Evolutionary conservation across 2,797 vertebrate species (phyloP).

Genomic region (Ataeniobius toweri): DNA sequence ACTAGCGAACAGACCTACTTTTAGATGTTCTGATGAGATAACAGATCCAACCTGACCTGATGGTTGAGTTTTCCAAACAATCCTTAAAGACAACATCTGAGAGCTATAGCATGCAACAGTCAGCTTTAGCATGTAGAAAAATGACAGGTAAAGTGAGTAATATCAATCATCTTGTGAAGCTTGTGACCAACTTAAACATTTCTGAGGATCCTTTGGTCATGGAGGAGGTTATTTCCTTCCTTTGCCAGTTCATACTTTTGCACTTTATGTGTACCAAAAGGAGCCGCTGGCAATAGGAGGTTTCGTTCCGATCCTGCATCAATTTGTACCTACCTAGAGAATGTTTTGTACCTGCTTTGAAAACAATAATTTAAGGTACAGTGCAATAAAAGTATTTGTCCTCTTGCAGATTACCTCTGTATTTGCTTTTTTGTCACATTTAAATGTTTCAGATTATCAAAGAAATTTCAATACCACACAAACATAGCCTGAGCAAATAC

Average conservation of each 20-base stretch:
- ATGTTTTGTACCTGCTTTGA: not conserved
- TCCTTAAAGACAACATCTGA: conserved; percentile 3
- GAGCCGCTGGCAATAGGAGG: not conserved
- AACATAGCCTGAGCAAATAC: not conserved
- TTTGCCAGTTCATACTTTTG: not conserved
- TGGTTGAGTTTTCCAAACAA: conserved; percentile 16
- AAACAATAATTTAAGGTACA: not conserved
- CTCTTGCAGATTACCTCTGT: not conserved
- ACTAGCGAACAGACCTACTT: conserved; percentile 1
- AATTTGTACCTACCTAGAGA: not conserved
- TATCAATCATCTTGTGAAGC: not conserved
- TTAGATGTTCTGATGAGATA: conserved; percentile 10
- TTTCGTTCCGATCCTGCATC: not conserved
- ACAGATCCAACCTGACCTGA: conserved; percentile 4
- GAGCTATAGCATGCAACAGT: not conserved
- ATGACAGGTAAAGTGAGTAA: not conserved
- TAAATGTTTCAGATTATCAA: not conserved
- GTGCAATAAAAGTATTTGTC: not conserved
- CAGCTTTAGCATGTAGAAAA: not conserved
- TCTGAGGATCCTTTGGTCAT: not conserved
- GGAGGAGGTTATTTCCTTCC: not conserved
- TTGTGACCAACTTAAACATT: not conserved
- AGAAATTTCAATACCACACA: not conserved
- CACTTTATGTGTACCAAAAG: not conserved
- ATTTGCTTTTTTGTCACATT: not conserved